Conservation (phyloP, 2,113 vertebrate genomes). For the Phylloscopus trochilus region DNA sequence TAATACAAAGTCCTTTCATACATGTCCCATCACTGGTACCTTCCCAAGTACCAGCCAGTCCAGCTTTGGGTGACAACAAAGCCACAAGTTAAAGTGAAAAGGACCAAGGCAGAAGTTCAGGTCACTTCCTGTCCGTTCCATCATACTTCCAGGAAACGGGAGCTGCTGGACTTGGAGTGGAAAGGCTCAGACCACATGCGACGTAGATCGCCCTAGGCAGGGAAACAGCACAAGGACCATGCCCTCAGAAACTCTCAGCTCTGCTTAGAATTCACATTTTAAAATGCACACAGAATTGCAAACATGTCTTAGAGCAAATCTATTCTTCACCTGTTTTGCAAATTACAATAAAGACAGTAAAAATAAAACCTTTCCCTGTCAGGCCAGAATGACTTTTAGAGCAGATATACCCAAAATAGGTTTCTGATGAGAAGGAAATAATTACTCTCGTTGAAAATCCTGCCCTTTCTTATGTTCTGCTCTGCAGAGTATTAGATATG, state of each 20-base stretch:
- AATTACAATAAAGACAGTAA: not conserved
- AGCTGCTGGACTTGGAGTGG: conserved; percentile 93
- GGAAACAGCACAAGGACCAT: not conserved
- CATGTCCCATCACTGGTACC: conserved; percentile 50
- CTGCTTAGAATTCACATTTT: not conserved
- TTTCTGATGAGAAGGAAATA: not conserved
- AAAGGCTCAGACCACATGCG: conserved; percentile 99
- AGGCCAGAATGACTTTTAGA: not conserved
- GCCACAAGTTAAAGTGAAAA: conserved; percentile 65
- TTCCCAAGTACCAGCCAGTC: conserved; percentile 68
- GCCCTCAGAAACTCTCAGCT: not conserved
- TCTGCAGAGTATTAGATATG: not conserved
- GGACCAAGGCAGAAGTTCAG: conserved; percentile 65
- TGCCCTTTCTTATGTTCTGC: not conserved
- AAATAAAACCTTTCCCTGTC: not conserved
- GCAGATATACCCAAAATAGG: not conserved
- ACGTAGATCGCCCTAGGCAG: conserved; percentile 89
- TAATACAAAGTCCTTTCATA: conserved; percentile 43
- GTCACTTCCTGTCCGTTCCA: conserved; percentile 66
- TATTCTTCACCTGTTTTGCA: not conserved
- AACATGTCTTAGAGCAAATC: not conserved
- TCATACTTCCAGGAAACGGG: conserved; percentile 99
- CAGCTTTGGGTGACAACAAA: conserved; percentile 66
- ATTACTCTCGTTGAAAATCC: not conserved
- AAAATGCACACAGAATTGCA: not conserved